Percentiles rank a stretch among this genome's conserved stretches.
Evolutionary conservation across 2,113 vertebrate genomes (phyloP).

Genomic region (Heliornis fulica): DNA sequence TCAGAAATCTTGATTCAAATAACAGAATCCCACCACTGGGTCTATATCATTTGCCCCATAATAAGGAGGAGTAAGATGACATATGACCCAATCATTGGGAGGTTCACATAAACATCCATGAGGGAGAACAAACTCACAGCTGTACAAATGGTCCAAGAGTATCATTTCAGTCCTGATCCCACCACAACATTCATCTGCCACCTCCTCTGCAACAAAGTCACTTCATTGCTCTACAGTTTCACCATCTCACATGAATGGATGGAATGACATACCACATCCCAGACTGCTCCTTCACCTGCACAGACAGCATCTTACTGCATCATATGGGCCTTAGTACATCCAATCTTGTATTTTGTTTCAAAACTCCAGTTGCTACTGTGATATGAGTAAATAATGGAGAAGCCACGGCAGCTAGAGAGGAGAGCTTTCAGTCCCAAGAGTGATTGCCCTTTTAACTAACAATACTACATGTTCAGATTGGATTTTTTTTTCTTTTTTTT

Average conservation of each 20-base stretch:
- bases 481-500: neutral
- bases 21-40: neutral
- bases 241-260: neutral
- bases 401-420: neutral
- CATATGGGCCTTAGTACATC: neutral
- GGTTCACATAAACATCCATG: neutral
- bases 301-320: neutral
- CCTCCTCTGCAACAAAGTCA: neutral
- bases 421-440: conserved; percentile 37
- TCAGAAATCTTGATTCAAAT: neutral
- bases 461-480: neutral
- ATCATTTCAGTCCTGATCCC: neutral
- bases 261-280: neutral
- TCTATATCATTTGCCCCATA: neutral
- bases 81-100: neutral
- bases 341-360: neutral
- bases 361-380: neutral
- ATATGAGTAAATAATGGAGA: conserved; percentile 16
- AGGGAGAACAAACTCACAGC: neutral
- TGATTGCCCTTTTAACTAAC: conserved; percentile 32
- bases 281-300: neutral
- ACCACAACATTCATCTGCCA: neutral
- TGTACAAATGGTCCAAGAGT: neutral
- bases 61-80: neutral
- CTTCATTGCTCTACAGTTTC: neutral